phyloP scores from a whole-genome alignment of 2,113 vertebrate species.

The Pycnonotus jocosus region DNA sequence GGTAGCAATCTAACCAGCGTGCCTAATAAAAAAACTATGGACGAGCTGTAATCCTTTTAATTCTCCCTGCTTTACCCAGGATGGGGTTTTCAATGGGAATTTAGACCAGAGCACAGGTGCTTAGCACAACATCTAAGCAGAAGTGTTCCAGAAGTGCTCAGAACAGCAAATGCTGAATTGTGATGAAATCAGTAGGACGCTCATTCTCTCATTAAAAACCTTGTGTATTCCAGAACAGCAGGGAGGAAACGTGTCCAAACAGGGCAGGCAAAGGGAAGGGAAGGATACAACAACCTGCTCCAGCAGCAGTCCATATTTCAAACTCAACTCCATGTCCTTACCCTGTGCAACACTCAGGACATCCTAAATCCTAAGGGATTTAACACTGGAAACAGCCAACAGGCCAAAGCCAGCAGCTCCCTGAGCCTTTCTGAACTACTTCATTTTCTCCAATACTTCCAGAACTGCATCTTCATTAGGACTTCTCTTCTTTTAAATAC shows the following conservation, averaged over 20 bases:
- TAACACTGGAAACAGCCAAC: background rate
- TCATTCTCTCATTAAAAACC: background rate
- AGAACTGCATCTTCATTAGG: background rate
- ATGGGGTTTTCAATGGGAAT: background rate
- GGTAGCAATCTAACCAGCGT: background rate
- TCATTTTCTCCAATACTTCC: background rate
- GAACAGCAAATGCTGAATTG: background rate
- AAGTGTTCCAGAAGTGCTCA: background rate
- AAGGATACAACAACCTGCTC: background rate
- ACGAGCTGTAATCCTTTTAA: background rate
- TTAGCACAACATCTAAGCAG: background rate
- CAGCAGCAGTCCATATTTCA: background rate
- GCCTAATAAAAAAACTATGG: background rate
- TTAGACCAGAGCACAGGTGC: background rate
- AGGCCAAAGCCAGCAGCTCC: background rate
- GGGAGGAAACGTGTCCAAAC: background rate
- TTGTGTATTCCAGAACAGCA: background rate
- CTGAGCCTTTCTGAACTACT: background rate
- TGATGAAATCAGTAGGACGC: background rate
- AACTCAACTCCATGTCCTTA: background rate
- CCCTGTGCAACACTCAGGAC: accelerated
- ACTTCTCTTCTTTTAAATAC: background rate
- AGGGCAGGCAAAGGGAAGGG: background rate
- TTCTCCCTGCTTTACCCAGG: background rate
- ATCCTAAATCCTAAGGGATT: background rate